These are phyloP conservation scores for Denticeps clupeoides DNA, from an alignment of 2,797 vertebrate genomes.

Conservation along the genomic window DNA sequence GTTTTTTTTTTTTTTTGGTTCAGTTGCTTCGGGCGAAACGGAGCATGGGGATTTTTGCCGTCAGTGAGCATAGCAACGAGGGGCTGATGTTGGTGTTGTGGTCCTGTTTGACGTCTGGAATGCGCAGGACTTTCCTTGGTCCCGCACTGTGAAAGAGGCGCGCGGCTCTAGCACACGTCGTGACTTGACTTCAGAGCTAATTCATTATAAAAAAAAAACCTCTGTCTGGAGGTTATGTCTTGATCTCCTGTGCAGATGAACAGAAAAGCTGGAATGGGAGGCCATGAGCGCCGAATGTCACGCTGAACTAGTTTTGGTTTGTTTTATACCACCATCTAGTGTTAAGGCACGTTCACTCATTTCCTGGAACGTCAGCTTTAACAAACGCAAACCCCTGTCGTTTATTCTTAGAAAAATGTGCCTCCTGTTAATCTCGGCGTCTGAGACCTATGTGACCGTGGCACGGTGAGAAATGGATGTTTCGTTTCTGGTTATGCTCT, in stretches of 20 bases:
- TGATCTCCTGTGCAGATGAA: constrained; percentile 8
- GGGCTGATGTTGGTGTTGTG: neutral
- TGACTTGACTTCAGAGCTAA: constrained; percentile 18
- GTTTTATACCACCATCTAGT: constrained; percentile 21
- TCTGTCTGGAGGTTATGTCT: constrained; percentile 8
- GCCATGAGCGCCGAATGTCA: neutral
- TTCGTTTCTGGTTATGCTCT: too few relatives aligned
- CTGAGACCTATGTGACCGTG: too few relatives aligned
- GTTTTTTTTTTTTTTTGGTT: too few relatives aligned
- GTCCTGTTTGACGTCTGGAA: neutral
- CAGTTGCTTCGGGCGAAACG: neutral
- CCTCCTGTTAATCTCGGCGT: too few relatives aligned
- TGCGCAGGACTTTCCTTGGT: neutral
- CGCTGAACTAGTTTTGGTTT: neutral
- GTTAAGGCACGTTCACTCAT: constrained; percentile 5
- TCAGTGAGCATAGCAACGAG: too few relatives aligned
- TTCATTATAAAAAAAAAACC: constrained; percentile 3
- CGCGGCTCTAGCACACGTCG: neutral
- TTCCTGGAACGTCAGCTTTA: too few relatives aligned
- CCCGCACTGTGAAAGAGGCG: neutral
- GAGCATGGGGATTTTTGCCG: neutral
- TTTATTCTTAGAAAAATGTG: too few relatives aligned
- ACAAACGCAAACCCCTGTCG: too few relatives aligned
- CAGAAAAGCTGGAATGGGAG: constrained; percentile 1
- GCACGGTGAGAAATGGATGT: too few relatives aligned